Evolutionary conservation across 2,113 vertebrate species (phyloP).

Genomic region (Tichodroma muraria): DNA sequence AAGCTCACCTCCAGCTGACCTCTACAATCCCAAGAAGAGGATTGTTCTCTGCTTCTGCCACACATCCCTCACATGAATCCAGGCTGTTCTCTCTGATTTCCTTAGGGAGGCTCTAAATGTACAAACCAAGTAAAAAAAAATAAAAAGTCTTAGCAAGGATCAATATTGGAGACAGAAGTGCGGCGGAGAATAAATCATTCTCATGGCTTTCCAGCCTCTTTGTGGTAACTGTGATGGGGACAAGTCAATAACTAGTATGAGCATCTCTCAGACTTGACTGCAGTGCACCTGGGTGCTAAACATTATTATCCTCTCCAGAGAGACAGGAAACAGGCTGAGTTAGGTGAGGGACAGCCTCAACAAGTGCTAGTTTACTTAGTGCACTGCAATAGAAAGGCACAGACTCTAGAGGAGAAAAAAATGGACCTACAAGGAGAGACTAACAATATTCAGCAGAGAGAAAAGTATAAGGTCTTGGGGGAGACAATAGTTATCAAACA

Average conservation of each 20-base stretch:
- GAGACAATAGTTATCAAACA: neutral
- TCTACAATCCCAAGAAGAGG: neutral
- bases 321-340: neutral
- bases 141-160: neutral
- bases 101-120: neutral
- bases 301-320: neutral
- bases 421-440: neutral
- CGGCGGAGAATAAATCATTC: neutral
- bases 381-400: neutral
- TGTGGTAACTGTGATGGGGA: neutral
- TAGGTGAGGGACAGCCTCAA: neutral
- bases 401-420: neutral
- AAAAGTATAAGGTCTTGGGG: neutral
- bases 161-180: neutral
- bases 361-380: neutral
- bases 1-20: neutral
- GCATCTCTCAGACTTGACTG: neutral
- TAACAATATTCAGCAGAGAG: neutral
- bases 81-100: neutral
- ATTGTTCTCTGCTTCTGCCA: neutral
- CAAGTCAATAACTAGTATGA: neutral
- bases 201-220: neutral
- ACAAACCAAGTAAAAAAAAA: neutral
- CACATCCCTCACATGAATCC: neutral
- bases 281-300: neutral